Evolutionary conservation across 2,113 vertebrate species (phyloP).

Genomic region (Rhinopomastus cyanomelas): DNA sequence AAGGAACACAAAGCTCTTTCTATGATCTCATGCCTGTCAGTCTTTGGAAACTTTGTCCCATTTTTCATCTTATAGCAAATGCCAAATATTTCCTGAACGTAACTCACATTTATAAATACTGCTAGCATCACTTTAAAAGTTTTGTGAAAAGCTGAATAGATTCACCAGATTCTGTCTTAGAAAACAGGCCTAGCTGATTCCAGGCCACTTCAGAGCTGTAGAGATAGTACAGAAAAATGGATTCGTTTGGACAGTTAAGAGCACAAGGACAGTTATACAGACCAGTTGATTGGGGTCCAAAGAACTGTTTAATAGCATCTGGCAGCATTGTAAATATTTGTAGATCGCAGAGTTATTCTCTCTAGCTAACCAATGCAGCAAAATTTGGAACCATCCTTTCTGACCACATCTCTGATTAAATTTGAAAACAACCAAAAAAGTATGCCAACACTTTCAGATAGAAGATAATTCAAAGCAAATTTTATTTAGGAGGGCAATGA

Average conservation of each 20-base stretch:
- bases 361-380: not conserved
- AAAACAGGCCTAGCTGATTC: not conserved
- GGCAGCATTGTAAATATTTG: not conserved
- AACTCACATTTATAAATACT: not conserved
- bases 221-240: not conserved
- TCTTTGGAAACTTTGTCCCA: not conserved
- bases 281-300: not conserved
- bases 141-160: not conserved
- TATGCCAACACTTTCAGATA: constrained; percentile 29
- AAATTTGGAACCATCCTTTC: not conserved
- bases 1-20: not conserved
- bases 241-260: not conserved
- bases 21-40: not conserved
- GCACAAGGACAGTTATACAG: not conserved
- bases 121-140: not conserved
- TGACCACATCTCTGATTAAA: not conserved
- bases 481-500: constrained; percentile 41
- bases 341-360: not conserved
- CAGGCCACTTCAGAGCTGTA: not conserved
- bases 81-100: not conserved
- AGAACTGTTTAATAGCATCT: not conserved
- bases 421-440: not conserved
- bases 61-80: not conserved
- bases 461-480: constrained; percentile 61
- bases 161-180: not conserved